These are phyloP conservation scores for Enteromius trimaculatus DNA, from an alignment of 2,797 vertebrate genomes.

Conservation along the genomic window DNA sequence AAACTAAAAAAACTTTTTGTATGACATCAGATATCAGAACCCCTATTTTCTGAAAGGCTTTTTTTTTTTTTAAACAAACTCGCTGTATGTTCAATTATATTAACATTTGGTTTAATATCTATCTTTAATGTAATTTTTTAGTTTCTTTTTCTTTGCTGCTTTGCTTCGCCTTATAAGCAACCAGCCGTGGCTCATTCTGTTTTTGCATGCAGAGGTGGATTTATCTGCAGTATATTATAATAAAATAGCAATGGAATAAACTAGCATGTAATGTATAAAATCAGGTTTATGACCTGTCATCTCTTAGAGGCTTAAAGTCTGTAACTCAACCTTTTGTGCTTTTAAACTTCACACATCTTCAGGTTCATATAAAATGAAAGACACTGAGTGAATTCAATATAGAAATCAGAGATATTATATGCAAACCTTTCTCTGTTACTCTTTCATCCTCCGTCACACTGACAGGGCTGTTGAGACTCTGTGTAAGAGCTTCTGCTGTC, in stretches of 20 bases:
- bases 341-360: background rate
- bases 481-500: slow-evolving; percentile 66
- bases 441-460: slow-evolving; percentile 33
- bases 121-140: background rate
- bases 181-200: background rate
- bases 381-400: slow-evolving; percentile 10
- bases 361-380: slow-evolving; percentile 13
- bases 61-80: background rate
- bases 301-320: background rate
- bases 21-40: background rate
- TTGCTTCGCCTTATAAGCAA: background rate
- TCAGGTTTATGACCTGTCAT: background rate
- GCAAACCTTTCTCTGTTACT: slow-evolving; percentile 4
- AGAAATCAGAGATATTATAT: slow-evolving; percentile 6
- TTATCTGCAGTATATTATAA: background rate
- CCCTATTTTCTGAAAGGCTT: background rate
- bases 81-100: background rate
- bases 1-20: background rate
- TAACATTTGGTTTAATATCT: background rate
- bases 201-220: background rate
- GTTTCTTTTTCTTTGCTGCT: background rate
- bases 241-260: background rate
- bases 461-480: slow-evolving; percentile 32
- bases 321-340: background rate
- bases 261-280: background rate